Conservation (phyloP, 2,888 invertebrate species). For the Calliphora vomitoria region DNA sequence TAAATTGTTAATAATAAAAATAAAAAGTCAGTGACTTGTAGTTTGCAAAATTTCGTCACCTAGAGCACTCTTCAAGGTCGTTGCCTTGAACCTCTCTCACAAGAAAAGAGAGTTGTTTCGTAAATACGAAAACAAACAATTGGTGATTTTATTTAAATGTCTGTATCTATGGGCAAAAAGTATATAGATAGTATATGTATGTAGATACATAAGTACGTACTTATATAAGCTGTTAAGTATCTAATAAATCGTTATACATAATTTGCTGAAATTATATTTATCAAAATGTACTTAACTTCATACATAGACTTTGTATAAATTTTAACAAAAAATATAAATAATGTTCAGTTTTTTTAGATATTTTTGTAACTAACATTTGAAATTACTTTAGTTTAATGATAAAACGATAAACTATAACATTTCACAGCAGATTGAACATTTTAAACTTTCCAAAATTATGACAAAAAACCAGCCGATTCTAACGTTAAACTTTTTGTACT, state of each 20-base stretch:
- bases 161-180: neutral
- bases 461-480: too few species aligned
- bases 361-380: too few species aligned
- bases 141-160: neutral
- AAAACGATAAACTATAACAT: too few species aligned
- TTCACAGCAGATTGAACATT: too few species aligned
- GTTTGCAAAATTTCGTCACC: conserved; percentile 30
- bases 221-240: neutral
- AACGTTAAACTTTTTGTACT: too few species aligned
- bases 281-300: neutral
- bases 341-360: too few species aligned
- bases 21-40: conserved; percentile 33
- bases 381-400: too few species aligned
- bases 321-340: too few species aligned
- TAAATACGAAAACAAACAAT: neutral
- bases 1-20: neutral
- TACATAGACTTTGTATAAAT: neutral
- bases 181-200: neutral
- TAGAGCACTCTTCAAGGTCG: conserved; percentile 30
- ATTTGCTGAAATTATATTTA: neutral
- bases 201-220: neutral
- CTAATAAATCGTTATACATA: neutral
- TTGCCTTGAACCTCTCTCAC: conserved; percentile 17
- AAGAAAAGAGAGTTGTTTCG: neutral
- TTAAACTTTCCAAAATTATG: too few species aligned